Conservation (phyloP, 2,888 invertebrate genomes). For the Synergus itoensis region DNA sequence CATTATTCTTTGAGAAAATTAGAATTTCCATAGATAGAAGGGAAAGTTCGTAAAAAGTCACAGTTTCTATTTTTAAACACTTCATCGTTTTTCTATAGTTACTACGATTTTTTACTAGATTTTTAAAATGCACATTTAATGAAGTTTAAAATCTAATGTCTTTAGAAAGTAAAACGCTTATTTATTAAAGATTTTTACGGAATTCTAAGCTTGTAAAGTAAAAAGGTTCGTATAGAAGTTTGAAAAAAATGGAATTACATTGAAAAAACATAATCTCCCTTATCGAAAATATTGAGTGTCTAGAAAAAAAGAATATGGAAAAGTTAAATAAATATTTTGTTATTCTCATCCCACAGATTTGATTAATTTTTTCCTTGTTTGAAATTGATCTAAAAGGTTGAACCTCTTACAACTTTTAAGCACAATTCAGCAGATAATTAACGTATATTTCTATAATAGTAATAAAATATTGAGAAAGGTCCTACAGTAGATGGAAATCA, state of each 20-base stretch:
- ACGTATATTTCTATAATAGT: neutral
- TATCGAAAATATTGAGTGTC: neutral
- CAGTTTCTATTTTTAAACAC: neutral
- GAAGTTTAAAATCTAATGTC: neutral
- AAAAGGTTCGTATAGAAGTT: neutral
- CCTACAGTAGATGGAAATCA: conserved; percentile 13
- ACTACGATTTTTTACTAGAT: neutral
- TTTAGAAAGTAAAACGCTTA: neutral
- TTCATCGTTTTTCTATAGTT: neutral
- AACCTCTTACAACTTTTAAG: neutral
- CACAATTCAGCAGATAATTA: neutral
- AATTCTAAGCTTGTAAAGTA: conserved; percentile 12
- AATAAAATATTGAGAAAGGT: neutral
- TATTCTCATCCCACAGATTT: neutral
- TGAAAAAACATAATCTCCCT: neutral
- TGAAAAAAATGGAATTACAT: neutral
- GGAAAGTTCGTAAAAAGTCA: neutral
- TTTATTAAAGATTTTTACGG: neutral
- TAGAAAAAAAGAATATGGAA: neutral
- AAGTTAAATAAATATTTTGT: neutral
- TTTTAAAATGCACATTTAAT: neutral
- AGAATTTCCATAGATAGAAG: neutral
- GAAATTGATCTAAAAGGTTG: neutral
- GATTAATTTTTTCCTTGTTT: neutral
- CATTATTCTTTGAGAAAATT: neutral